Conservation (phyloP, 2,888 invertebrate species). For the Caenorhabditis sp. region DNA sequence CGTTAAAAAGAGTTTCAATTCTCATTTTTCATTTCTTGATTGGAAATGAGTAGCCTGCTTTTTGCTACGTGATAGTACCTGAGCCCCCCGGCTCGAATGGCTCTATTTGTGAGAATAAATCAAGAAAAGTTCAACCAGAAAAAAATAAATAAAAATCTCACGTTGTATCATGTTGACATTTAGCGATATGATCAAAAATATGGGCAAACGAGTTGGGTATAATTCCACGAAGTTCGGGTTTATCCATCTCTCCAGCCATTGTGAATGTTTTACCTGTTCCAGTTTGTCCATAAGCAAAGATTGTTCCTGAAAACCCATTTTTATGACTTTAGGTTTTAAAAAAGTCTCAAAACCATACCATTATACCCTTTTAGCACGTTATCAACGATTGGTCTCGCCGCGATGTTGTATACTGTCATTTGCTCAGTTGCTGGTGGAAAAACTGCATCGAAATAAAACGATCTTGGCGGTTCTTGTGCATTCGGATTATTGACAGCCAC, state of each 20-base stretch:
- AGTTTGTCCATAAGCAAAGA: slow-evolving; percentile 78
- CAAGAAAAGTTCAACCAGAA: too few species aligned
- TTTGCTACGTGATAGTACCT: too few species aligned
- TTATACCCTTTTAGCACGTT: slow-evolving; percentile 95
- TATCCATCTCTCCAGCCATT: slow-evolving; percentile 89
- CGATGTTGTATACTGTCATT: slow-evolving; percentile 92
- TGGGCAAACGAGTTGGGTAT: slow-evolving; percentile 99
- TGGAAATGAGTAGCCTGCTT: too few species aligned
- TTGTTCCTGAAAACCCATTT: slow-evolving; percentile 73
- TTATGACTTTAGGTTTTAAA: slow-evolving; percentile 1
- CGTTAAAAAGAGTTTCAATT: too few species aligned
- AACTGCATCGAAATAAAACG: slow-evolving; percentile 92
- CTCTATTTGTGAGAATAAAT: too few species aligned
- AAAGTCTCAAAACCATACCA: slow-evolving; percentile 78
- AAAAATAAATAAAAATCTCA: too few species aligned
- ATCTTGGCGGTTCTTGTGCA: slow-evolving; percentile 77
- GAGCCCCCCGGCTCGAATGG: too few species aligned
- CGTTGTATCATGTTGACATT: slow-evolving; percentile 89
- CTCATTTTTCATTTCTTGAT: too few species aligned
- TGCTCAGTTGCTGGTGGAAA: slow-evolving; percentile 84
- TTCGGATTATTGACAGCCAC: slow-evolving; percentile 27
- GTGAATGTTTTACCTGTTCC: slow-evolving; percentile 99
- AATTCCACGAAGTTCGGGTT: slow-evolving; percentile 90
- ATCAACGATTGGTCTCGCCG: slow-evolving; percentile 94
- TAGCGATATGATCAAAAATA: slow-evolving; percentile 95